Conservation (phyloP, 2,113 vertebrate genomes). For the Lutjanus erythropterus region DNA sequence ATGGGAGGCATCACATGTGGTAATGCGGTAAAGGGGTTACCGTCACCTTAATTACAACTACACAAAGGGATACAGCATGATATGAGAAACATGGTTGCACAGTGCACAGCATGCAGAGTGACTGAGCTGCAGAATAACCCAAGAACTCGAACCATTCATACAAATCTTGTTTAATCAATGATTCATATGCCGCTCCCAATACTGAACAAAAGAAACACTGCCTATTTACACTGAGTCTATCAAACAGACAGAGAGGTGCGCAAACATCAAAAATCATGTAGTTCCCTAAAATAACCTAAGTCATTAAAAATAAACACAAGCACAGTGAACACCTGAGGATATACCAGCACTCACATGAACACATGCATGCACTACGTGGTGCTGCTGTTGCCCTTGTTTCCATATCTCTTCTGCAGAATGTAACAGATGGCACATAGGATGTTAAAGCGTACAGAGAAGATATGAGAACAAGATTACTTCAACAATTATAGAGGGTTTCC, state of each 20-base stretch:
- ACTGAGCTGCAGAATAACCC: constrained; percentile 14
- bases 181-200: constrained; percentile 37
- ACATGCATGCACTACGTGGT: constrained; percentile 25
- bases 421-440: constrained; percentile 68
- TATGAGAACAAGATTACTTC: constrained; percentile 71
- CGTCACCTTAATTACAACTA: background rate
- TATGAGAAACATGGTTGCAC: background rate
- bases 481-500: constrained; percentile 50
- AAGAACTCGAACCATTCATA: constrained; percentile 1
- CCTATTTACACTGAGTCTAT: constrained; percentile 24
- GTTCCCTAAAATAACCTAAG: constrained; percentile 45
- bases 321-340: constrained; percentile 63
- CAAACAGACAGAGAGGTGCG: constrained; percentile 24
- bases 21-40: no score
- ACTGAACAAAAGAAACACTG: constrained; percentile 30
- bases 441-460: constrained; percentile 24
- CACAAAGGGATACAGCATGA: background rate
- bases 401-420: constrained; percentile 52
- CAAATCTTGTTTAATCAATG: constrained; percentile 36
- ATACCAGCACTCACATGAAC: constrained; percentile 12
- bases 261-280: constrained; percentile 24
- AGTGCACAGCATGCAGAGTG: background rate
- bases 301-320: constrained; percentile 47
- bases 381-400: constrained; percentile 72
- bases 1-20: no score